These are phyloP conservation scores for Hemibagrus guttatus DNA, from an alignment of 2,797 vertebrate genomes.

Conservation along the genomic window DNA sequence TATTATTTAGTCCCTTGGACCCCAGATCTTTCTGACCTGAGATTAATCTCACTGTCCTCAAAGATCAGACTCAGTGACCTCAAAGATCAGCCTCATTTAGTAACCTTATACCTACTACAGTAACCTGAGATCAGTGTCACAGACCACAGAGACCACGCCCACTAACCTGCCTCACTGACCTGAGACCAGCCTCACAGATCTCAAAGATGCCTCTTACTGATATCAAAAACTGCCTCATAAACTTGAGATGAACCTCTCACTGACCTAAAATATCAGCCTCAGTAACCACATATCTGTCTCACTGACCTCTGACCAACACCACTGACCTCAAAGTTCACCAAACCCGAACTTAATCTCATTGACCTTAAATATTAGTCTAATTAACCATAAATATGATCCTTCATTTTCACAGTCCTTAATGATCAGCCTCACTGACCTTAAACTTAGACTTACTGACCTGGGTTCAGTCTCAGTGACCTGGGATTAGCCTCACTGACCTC, in stretches of 20 bases:
- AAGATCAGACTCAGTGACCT: neutral
- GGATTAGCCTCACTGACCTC: too few species aligned
- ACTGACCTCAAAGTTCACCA: neutral
- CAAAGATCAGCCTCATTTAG: neutral
- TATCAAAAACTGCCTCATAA: too few species aligned
- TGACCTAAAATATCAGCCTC: neutral
- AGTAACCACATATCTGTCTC: neutral
- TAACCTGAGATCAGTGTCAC: too few species aligned
- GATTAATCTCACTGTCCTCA: neutral
- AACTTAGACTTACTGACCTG: too few species aligned
- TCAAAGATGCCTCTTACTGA: too few species aligned
- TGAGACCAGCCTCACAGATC: neutral
- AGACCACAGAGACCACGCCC: neutral
- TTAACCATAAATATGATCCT: neutral
- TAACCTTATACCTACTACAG: too few species aligned
- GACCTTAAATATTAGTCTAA: neutral
- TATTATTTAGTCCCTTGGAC: neutral
- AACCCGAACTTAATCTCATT: too few species aligned
- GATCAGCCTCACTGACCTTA: neutral
- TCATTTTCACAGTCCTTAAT: neutral
- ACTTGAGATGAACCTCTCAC: too few species aligned
- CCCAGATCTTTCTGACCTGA: neutral
- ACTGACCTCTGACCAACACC: neutral
- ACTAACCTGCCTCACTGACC: neutral
- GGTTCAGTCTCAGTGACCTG: too few species aligned